A percentile compares a stretch with the other conserved stretches of the same genome.
phyloP scores from a whole-genome alignment of 2,888 invertebrate genomes.

The Caenorhabditis sp. region DNA sequence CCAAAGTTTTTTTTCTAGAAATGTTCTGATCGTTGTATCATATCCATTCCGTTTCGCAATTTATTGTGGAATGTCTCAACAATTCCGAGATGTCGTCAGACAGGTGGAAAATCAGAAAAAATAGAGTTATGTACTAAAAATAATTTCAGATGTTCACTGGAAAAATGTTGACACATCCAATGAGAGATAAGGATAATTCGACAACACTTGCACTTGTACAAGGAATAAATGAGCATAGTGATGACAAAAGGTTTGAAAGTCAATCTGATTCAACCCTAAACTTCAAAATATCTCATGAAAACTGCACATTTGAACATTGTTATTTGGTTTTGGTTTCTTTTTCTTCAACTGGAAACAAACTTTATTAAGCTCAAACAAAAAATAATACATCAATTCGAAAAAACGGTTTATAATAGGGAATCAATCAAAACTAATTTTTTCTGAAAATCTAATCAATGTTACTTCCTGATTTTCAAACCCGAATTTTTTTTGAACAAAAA shows the following conservation, averaged over 20 bases:
- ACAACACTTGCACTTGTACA: slow-evolving; percentile 47
- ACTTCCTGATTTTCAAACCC: too few species aligned
- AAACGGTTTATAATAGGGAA: too few species aligned
- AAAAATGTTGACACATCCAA: slow-evolving; percentile 39
- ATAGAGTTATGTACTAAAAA: neutral
- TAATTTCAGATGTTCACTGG: slow-evolving; percentile 49
- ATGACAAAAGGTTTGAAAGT: slow-evolving; percentile 47
- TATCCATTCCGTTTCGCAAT: slow-evolving; percentile 91
- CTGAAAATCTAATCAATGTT: too few species aligned
- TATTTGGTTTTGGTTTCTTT: too few species aligned
- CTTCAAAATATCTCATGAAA: too few species aligned
- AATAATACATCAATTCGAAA: too few species aligned
- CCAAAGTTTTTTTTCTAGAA: slow-evolving; percentile 73
- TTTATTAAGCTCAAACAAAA: too few species aligned
- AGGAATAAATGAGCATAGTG: slow-evolving; percentile 34
- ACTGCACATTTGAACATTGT: too few species aligned
- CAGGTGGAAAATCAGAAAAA: slow-evolving; percentile 20
- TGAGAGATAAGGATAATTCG: slow-evolving; percentile 50
- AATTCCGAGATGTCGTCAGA: slow-evolving; percentile 63
- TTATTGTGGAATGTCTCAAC: slow-evolving; percentile 77
- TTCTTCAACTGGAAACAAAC: too few species aligned
- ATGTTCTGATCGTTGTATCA: slow-evolving; percentile 88
- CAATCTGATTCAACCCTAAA: too few species aligned
- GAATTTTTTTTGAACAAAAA: neutral
- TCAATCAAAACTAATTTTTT: too few species aligned